Conservation (phyloP, 1,140 invertebrate genomes). For the Nomia melanderi region DNA sequence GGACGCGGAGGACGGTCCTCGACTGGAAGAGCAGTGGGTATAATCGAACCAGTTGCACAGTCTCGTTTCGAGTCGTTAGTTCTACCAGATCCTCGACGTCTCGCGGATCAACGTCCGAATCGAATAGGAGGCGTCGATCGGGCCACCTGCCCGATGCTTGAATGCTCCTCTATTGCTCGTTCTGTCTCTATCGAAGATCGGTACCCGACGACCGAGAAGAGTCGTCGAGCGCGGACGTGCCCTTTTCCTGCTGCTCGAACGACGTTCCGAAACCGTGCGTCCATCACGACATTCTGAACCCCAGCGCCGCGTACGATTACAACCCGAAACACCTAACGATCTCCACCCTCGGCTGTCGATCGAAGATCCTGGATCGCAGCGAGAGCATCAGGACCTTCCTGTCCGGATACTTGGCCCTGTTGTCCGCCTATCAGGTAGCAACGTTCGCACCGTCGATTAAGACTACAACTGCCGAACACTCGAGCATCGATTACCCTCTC, state of each 20-base stretch:
- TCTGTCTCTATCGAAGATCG: no score
- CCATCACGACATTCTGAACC: constrained; percentile 28
- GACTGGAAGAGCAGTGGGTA: constrained; percentile 51
- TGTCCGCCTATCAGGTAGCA: constrained; percentile 56
- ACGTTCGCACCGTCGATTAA: background rate
- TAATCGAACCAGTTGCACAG: constrained; percentile 41
- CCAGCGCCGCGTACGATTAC: constrained; percentile 35
- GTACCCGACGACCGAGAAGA: background rate
- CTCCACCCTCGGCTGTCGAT: constrained; percentile 37
- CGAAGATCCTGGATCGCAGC: constrained; percentile 14
- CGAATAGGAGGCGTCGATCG: no score
- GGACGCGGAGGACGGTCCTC: constrained; percentile 20
- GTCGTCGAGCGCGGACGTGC: constrained; percentile 33
- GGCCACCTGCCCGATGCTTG: no score
- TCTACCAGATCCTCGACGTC: no score
- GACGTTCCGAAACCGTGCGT: constrained; percentile 25
- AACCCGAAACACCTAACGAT: constrained; percentile 35
- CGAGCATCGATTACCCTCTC: background rate
- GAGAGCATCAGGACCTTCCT: constrained; percentile 19
- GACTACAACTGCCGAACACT: no score
- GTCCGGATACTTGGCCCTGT: constrained; percentile 24
- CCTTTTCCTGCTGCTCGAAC: constrained; percentile 60
- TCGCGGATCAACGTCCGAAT: no score
- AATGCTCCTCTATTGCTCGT: no score
- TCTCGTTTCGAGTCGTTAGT: background rate